Evolutionary conservation across 2,888 invertebrate genomes (phyloP).

Genomic region (Acleris cristana): DNA sequence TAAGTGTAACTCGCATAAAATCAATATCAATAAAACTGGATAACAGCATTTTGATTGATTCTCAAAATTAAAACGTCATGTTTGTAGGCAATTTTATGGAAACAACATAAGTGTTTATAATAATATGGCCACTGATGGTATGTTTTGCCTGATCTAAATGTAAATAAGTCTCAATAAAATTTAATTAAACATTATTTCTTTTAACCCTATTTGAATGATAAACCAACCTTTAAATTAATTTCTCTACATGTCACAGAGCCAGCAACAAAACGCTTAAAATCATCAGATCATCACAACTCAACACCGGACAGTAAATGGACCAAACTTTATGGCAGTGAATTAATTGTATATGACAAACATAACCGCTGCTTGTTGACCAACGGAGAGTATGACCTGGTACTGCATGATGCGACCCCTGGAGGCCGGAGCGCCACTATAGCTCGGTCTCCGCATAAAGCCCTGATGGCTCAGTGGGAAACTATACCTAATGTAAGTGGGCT

Average conservation of each 20-base stretch:
- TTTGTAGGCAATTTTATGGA: too few relatives aligned
- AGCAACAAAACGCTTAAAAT: slow-evolving; percentile 88
- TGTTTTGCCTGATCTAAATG: too few relatives aligned
- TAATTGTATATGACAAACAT: slow-evolving; percentile 95
- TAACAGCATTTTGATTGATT: too few relatives aligned
- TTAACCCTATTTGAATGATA: background rate
- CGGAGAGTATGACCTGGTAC: slow-evolving; percentile 94
- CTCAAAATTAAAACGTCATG: too few relatives aligned
- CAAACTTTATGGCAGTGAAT: slow-evolving; percentile 89
- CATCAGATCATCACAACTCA: slow-evolving; percentile 71
- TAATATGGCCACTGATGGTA: too few relatives aligned
- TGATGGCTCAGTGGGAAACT: slow-evolving; percentile 85
- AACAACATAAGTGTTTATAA: too few relatives aligned
- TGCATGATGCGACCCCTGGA: slow-evolving; percentile 91
- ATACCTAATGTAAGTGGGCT: slow-evolving; percentile 80
- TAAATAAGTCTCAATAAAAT: too few relatives aligned
- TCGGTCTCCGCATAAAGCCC: slow-evolving; percentile 76
- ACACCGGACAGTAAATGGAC: slow-evolving; percentile 74
- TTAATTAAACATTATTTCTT: background rate
- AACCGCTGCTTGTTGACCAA: slow-evolving; percentile 93
- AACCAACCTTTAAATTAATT: background rate
- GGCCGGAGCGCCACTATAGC: slow-evolving; percentile 75
- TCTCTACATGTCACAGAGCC: slow-evolving; percentile 77
- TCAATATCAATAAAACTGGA: too few relatives aligned
- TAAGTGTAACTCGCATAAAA: too few relatives aligned